Evolutionary conservation across 2,797 vertebrate genomes (phyloP).

Genomic region (Oryzias dopingdopingensis): DNA sequence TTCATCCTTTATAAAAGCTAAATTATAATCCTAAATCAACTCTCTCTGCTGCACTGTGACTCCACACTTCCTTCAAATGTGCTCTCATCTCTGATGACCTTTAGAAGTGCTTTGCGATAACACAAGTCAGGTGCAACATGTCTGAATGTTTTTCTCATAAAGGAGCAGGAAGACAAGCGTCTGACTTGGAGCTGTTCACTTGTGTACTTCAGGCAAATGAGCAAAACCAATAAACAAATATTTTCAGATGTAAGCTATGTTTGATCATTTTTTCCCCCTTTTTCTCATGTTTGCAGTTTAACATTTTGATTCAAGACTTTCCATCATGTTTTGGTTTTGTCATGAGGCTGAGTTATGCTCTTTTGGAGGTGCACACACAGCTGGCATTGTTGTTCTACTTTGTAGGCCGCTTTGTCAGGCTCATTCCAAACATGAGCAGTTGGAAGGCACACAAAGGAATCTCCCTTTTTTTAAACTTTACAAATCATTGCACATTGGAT

Average conservation of each 20-base stretch:
- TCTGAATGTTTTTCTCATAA: conserved; percentile 9
- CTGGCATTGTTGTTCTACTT: too few species aligned
- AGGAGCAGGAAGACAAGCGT: not conserved
- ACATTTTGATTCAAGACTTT: not conserved
- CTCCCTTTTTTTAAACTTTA: too few species aligned
- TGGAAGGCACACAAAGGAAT: too few species aligned
- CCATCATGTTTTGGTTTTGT: not conserved
- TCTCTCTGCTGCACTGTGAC: conserved; percentile 2
- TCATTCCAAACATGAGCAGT: too few species aligned
- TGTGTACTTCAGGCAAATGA: conserved; percentile 5
- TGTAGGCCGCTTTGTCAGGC: too few species aligned
- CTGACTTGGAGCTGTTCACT: not conserved
- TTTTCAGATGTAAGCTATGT: not conserved
- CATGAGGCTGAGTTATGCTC: conserved; percentile 6
- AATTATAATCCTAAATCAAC: conserved; percentile 16
- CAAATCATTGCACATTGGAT: too few species aligned
- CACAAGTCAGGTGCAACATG: not conserved
- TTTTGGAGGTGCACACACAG: too few species aligned
- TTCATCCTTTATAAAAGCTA: conserved; percentile 19
- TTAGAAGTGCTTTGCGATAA: not conserved
- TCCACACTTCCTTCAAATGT: not conserved
- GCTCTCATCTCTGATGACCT: not conserved
- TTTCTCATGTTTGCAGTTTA: conserved; percentile 5
- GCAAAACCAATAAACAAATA: conserved; percentile 5
- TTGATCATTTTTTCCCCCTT: conserved; percentile 4